Conservation (phyloP, 2,888 invertebrate species). For the Axea sp. region DNA sequence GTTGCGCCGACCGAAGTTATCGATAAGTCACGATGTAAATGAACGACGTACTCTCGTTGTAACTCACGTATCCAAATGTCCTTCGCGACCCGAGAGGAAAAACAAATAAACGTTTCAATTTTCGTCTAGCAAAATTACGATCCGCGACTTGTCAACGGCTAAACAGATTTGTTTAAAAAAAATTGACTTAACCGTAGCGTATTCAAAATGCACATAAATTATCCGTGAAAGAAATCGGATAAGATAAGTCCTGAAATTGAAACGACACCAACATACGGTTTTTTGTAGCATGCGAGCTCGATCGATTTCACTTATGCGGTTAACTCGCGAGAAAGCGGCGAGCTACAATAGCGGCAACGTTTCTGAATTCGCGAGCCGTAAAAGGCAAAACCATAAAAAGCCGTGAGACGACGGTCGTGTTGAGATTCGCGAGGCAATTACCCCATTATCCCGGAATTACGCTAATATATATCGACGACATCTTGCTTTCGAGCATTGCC, state of each 20-base stretch:
- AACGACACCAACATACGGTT: slow-evolving; percentile 9
- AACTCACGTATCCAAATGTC: slow-evolving; percentile 32
- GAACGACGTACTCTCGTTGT: slow-evolving; percentile 46
- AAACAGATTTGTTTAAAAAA: too few relatives aligned
- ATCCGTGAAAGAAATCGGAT: slow-evolving; percentile 9
- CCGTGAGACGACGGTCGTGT: slow-evolving; percentile 45
- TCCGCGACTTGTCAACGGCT: too few relatives aligned
- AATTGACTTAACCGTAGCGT: too few relatives aligned
- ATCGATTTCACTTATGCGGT: slow-evolving; percentile 44
- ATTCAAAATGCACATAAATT: too few relatives aligned
- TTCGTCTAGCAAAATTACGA: slow-evolving; percentile 5
- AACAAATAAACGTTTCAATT: slow-evolving; percentile 45
- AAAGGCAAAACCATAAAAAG: slow-evolving; percentile 56
- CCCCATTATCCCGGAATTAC: slow-evolving; percentile 70
- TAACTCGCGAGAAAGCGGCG: slow-evolving; percentile 47
- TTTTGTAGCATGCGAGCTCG: slow-evolving; percentile 6
- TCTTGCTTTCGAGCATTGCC: slow-evolving; percentile 54
- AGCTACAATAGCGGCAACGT: slow-evolving; percentile 35
- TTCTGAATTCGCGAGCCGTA: slow-evolving; percentile 55
- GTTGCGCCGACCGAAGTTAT: slow-evolving; percentile 10
- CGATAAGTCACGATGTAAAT: slow-evolving; percentile 55
- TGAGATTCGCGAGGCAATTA: slow-evolving; percentile 70
- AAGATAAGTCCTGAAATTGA: slow-evolving; percentile 13
- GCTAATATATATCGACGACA: slow-evolving; percentile 68
- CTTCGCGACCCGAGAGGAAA: slow-evolving; percentile 18